phyloP scores from a whole-genome alignment of 2,113 vertebrate species.

The Seriola quinqueradiata region DNA sequence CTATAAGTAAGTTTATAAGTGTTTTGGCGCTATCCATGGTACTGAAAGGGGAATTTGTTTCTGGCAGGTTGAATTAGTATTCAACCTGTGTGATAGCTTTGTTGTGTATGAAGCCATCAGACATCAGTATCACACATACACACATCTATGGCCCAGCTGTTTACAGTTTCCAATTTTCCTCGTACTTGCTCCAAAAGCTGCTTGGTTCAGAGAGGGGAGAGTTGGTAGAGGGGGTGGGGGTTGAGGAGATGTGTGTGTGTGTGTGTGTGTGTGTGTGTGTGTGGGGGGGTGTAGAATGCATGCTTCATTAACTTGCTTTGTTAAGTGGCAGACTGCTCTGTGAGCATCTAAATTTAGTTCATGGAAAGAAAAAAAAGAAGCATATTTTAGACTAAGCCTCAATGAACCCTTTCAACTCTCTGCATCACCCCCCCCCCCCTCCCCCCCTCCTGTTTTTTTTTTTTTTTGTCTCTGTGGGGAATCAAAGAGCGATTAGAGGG shows the following conservation, averaged over 20 bases:
- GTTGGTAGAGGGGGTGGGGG: background rate
- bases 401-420: slow-evolving; percentile 12
- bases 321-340: slow-evolving; percentile 8
- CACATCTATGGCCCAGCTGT: no score
- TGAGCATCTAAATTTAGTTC: slow-evolving; percentile 49
- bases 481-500: slow-evolving; percentile 38
- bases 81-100: no score
- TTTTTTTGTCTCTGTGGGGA: background rate
- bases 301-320: slow-evolving; percentile 40
- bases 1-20: no score
- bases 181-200: background rate
- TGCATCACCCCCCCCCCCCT: background rate
- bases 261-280: no score
- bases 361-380: background rate
- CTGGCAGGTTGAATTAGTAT: no score
- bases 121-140: background rate
- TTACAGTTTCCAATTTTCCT: background rate
- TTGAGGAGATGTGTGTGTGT: no score
- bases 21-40: no score
- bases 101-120: no score
- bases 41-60: no score
- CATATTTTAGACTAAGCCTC: slow-evolving; percentile 33
- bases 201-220: background rate
- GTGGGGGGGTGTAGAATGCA: no score
- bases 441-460: slow-evolving; percentile 3